Evolutionary conservation across 2,113 vertebrate species (phyloP), one percentile per base, ranked within the genome.

Genomic region (Callionymus lyra): DNA sequence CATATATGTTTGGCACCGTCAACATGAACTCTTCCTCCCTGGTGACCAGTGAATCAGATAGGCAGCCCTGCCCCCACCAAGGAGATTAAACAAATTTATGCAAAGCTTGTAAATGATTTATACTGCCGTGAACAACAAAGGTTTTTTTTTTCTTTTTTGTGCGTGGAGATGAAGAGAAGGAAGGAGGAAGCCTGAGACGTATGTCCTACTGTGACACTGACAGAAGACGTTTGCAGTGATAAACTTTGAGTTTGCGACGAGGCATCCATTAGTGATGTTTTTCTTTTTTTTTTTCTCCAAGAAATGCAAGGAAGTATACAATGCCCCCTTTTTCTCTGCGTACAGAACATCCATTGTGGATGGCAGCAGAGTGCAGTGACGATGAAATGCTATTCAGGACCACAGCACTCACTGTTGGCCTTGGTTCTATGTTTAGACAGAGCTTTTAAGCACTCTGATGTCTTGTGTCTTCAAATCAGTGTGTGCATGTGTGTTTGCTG

Each of bases 51-150:
- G 59, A 75, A 70, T 82, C 68, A 54, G 69, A 76, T 65, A 45
- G 56, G 47, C 49, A 17, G 56, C 58, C 73, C 66, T 51, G 69
- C 60, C 76, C 67, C 72, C 74, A 70, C 31, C 53, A 72, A 76
- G 69, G 53, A 81, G 75, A 81, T 84, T 74, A 75, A 70, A 75
- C 80, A 81, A 76, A 84, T 82, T 65, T 80, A 83, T 82, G 79
- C 74, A 80, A 82, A 84, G 72, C 79, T 71, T 76, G 64, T 84
- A 82, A 75, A 81, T 84, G 74, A 83, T 83, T 83, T 83, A 85
- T 76, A 79, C 62, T 66, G 72, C 66, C 21, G 53, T 69, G 63
- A 47, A 69, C 68, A 80, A 83, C 83, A 83, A 75, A 77, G 73
- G 64, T 37, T 37, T 53, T 72, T 10, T 31, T 44, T 16, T 16